phyloP scores from a whole-genome alignment of 2,888 invertebrate species.

The Ischnus inquisitorius region DNA sequence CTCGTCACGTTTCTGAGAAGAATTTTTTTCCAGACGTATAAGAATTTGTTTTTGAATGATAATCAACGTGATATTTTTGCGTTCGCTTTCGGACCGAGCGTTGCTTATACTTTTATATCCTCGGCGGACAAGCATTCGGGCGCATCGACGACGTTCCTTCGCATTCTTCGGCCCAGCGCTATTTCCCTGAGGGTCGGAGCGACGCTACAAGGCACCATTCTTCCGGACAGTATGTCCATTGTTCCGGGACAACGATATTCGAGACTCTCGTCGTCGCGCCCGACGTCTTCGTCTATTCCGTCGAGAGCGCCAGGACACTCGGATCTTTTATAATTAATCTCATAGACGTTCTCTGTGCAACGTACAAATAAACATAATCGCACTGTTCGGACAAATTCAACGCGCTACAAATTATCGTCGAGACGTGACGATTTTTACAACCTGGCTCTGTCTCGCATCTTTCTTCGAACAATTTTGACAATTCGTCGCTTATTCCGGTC shows the following conservation, averaged over 20 bases:
- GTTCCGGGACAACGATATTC: conserved; percentile 63
- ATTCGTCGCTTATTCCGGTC: conserved; percentile 2
- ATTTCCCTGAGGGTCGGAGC: conserved; percentile 65
- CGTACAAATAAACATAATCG: conserved; percentile 15
- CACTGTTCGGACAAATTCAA: background rate
- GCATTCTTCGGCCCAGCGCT: conserved; percentile 60
- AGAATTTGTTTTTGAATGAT: background rate
- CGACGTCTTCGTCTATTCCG: background rate
- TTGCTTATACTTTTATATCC: background rate
- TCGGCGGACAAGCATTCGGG: conserved; percentile 28
- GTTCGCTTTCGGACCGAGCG: background rate
- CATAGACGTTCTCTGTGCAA: conserved; percentile 12
- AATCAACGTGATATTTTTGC: background rate
- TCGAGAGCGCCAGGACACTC: conserved; percentile 40
- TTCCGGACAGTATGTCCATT: conserved; percentile 60
- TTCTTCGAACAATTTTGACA: background rate
- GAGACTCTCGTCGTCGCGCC: conserved; percentile 25
- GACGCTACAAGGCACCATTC: conserved; percentile 58
- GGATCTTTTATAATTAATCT: conserved; percentile 21
- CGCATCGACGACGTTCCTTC: conserved; percentile 48
- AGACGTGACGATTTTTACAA: background rate
- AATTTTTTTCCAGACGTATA: background rate
- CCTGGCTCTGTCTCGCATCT: background rate
- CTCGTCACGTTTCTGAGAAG: background rate
- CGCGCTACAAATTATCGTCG: background rate